phyloP scores from a whole-genome alignment of 2,888 invertebrate species.

The Corbicula japonica region DNA sequence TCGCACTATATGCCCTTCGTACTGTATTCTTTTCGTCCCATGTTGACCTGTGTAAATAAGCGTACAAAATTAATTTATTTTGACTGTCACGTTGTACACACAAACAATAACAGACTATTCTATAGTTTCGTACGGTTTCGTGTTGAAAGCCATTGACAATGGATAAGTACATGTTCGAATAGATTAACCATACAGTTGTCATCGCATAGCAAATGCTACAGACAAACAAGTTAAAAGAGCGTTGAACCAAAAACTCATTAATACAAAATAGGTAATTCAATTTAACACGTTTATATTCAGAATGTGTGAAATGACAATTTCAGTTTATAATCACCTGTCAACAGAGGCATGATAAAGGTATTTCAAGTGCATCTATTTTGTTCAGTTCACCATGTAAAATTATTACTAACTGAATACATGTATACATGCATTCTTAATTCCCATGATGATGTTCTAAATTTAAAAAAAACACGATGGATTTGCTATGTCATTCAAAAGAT shows the following conservation, averaged over 20 bases:
- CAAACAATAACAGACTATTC: constrained; percentile 33
- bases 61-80: constrained; percentile 53
- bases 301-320: constrained; percentile 36
- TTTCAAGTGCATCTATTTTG: too few species aligned
- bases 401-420: too few species aligned
- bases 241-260: constrained; percentile 46
- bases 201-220: constrained; percentile 18
- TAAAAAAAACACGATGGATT: too few species aligned
- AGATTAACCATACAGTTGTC: constrained; percentile 37
- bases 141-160: constrained; percentile 29
- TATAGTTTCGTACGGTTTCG: constrained; percentile 36
- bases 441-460: too few species aligned
- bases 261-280: constrained; percentile 37
- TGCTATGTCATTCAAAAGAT: too few species aligned
- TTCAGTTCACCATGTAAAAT: too few species aligned
- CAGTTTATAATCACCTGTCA: constrained; percentile 16
- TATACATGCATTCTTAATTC: too few species aligned
- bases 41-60: constrained; percentile 48
- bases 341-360: constrained; percentile 16
- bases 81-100: constrained; percentile 39
- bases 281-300: constrained; percentile 25
- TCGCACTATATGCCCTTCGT: constrained; percentile 37
- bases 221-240: constrained; percentile 19
- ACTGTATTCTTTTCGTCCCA: constrained; percentile 28
- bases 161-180: constrained; percentile 30